Evolutionary conservation across 2,888 invertebrate species (phyloP).

Genomic region (Tachina lurida): DNA sequence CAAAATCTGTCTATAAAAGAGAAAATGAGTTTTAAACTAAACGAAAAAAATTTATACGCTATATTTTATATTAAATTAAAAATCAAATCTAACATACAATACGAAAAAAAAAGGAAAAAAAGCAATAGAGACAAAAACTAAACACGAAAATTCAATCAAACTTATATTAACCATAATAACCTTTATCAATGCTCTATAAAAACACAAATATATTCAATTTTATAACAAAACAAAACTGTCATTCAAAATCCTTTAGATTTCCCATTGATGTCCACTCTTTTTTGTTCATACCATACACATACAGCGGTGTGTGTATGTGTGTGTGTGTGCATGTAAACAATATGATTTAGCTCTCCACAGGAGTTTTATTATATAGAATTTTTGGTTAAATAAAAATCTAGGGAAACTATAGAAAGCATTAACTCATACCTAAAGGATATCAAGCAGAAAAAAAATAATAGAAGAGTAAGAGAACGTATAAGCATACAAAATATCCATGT

Average conservation of each 20-base stretch:
- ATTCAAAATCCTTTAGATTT: conserved; percentile 69
- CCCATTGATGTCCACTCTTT: conserved; percentile 14
- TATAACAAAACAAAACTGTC: conserved; percentile 67
- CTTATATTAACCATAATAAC: conserved; percentile 66
- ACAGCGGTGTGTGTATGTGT: neutral
- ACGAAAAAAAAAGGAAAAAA: conserved; percentile 1
- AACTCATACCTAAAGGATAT: conserved; percentile 51
- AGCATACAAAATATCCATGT: conserved; percentile 52
- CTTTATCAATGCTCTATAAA: conserved; percentile 57
- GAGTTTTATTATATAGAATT: conserved; percentile 42
- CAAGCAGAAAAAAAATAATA: conserved; percentile 33
- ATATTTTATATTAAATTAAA: conserved; percentile 40
- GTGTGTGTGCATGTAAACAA: conserved; percentile 10
- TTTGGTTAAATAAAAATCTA: conserved; percentile 33
- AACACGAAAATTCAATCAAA: conserved; percentile 64
- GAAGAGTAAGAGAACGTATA: neutral
- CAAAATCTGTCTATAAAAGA: no score
- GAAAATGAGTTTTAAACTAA: no score
- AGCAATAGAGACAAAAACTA: neutral
- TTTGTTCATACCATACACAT: no score
- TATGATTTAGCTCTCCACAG: conserved; percentile 64
- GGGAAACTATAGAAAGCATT: neutral
- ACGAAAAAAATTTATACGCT: neutral
- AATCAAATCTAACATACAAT: conserved; percentile 18
- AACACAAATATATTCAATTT: conserved; percentile 64